Evolutionary conservation across 2,113 vertebrate genomes (phyloP).

Genomic region (Aspiorhynchus laticeps): DNA sequence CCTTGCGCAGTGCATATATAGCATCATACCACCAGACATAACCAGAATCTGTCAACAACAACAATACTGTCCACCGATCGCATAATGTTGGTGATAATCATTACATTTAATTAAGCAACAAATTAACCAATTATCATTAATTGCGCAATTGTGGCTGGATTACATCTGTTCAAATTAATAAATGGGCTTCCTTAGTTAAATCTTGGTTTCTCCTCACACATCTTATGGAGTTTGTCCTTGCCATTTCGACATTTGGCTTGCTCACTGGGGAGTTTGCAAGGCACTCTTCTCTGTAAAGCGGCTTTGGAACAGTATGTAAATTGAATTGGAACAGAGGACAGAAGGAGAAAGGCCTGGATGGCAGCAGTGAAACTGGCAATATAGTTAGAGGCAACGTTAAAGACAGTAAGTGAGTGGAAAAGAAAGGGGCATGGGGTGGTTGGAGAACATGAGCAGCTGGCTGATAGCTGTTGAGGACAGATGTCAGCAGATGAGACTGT

Average conservation of each 20-base stretch:
- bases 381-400: slow-evolving; percentile 23
- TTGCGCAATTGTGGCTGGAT: background rate
- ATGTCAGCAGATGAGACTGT: slow-evolving; percentile 26
- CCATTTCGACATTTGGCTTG: background rate
- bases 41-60: background rate
- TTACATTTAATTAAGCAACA: background rate
- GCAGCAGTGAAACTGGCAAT: slow-evolving; percentile 18
- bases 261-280: slow-evolving; percentile 24
- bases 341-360: background rate
- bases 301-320: slow-evolving; percentile 6
- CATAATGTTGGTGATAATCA: background rate
- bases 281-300: slow-evolving; percentile 8
- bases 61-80: background rate
- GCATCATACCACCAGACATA: background rate
- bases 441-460: slow-evolving; percentile 23
- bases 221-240: slow-evolving; percentile 4
- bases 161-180: background rate
- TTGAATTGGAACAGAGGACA: slow-evolving; percentile 10
- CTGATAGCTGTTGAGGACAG: slow-evolving; percentile 26
- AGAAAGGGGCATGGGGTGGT: background rate
- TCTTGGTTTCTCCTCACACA: background rate
- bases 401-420: slow-evolving; percentile 4
- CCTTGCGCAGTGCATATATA: background rate
- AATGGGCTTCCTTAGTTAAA: background rate
- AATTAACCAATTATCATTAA: background rate